phyloP scores from a whole-genome alignment of 2,797 vertebrate species.

The Anolis apletophallus region DNA sequence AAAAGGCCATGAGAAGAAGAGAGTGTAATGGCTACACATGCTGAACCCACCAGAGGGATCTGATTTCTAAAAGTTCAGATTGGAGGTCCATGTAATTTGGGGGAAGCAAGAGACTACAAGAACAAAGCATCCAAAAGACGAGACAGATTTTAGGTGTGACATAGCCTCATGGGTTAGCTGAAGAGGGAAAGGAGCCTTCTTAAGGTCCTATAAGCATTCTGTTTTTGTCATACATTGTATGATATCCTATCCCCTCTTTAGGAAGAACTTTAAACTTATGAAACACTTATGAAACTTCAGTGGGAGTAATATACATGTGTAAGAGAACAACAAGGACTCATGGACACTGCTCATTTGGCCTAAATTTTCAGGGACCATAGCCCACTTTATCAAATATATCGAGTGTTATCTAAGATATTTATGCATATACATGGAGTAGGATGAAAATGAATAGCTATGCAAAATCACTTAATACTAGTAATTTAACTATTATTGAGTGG shows the following conservation, averaged over 20 bases:
- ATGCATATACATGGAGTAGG: too few relatives aligned
- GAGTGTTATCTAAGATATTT: too few relatives aligned
- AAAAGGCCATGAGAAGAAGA: constrained; percentile 76
- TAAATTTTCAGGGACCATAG: too few relatives aligned
- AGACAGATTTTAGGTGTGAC: background rate
- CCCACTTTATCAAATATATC: too few relatives aligned
- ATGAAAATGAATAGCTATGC: too few relatives aligned
- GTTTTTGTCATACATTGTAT: background rate
- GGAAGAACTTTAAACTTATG: rapidly evolving
- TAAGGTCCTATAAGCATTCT: constrained; percentile 9
- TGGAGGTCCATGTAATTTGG: background rate
- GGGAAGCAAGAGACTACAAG: background rate
- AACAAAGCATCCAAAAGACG: background rate
- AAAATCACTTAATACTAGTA: too few relatives aligned
- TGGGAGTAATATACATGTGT: rapidly evolving
- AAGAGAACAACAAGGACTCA: too few relatives aligned
- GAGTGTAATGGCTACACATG: constrained; percentile 70
- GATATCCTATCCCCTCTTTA: background rate
- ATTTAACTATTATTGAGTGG: too few relatives aligned
- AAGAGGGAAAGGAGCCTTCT: background rate
- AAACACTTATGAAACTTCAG: background rate
- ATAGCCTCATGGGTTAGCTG: background rate
- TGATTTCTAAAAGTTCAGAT: background rate
- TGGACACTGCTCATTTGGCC: too few relatives aligned
- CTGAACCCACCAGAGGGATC: constrained; percentile 4